These are phyloP conservation scores for Neria commutata DNA, from an alignment of 2,888 invertebrate genomes.

Conservation along the genomic window DNA sequence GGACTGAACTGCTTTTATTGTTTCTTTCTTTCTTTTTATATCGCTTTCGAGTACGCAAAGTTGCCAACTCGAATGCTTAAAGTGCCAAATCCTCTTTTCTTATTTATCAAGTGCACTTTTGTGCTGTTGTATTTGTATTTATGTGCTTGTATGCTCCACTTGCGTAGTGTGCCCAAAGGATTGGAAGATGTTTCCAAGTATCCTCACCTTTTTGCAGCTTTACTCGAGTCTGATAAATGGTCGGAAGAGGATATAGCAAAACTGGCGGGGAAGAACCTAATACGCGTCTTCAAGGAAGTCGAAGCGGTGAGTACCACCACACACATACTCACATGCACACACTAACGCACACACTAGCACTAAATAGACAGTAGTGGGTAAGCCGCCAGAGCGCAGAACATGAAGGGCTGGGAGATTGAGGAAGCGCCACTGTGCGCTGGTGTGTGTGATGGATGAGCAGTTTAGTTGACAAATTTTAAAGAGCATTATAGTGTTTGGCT, in stretches of 20 bases:
- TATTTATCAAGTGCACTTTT: constrained; percentile 2
- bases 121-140: constrained; percentile 3
- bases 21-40: not conserved
- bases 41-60: not conserved
- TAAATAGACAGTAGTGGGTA: too few relatives aligned
- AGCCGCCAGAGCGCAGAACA: too few relatives aligned
- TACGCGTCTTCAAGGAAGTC: constrained; percentile 78
- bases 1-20: not conserved
- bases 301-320: constrained; percentile 81
- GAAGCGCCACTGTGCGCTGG: too few relatives aligned
- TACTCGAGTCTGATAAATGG: constrained; percentile 82
- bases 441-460: not conserved
- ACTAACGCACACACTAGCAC: too few relatives aligned
- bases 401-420: too few relatives aligned
- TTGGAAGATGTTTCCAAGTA: constrained; percentile 86
- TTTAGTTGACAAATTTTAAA: too few relatives aligned
- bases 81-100: not conserved
- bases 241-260: constrained; percentile 82
- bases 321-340: too few relatives aligned
- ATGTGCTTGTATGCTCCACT: not conserved
- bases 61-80: not conserved
- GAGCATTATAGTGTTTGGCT: too few relatives aligned
- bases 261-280: constrained; percentile 81
- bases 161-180: constrained; percentile 69
- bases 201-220: constrained; percentile 80